These are phyloP conservation scores for Lasius platythorax DNA, from an alignment of 2,888 invertebrate species.

Conservation along the genomic window DNA sequence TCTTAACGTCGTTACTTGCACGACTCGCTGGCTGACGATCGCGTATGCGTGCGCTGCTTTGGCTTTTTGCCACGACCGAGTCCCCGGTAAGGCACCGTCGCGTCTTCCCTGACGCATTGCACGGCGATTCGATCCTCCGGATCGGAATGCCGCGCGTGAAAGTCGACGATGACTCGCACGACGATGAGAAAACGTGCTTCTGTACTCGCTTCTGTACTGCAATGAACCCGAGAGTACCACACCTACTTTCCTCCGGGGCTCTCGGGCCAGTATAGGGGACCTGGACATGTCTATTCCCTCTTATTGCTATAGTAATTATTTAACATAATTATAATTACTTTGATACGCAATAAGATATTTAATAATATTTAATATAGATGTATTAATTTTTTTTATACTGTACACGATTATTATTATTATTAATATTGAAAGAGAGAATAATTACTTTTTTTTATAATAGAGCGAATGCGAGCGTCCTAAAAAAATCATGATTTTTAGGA, in stretches of 20 bases:
- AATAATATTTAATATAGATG: neutral
- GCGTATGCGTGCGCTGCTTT: slow-evolving; percentile 22
- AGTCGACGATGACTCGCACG: slow-evolving; percentile 45
- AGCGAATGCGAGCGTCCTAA: too few species aligned
- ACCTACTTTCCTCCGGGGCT: slow-evolving; percentile 12
- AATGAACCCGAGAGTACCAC: neutral
- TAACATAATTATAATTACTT: slow-evolving; percentile 4
- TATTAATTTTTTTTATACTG: too few species aligned
- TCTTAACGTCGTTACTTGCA: slow-evolving; percentile 55
- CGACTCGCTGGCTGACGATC: slow-evolving; percentile 35
- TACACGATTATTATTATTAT: too few species aligned
- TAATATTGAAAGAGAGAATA: too few species aligned
- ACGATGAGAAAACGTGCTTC: slow-evolving; percentile 24
- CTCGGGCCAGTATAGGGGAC: neutral
- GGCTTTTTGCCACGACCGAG: slow-evolving; percentile 38
- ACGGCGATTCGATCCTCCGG: slow-evolving; percentile 7
- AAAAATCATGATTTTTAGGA: neutral
- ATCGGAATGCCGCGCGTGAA: slow-evolving; percentile 53
- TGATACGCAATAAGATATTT: neutral
- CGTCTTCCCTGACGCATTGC: slow-evolving; percentile 29
- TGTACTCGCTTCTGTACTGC: slow-evolving; percentile 10
- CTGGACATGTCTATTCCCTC: neutral
- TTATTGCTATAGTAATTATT: neutral
- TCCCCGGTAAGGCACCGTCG: slow-evolving; percentile 35
- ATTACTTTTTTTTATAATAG: too few species aligned